phyloP scores from a whole-genome alignment of 2,797 vertebrate genomes.

The Lithobates sylvaticus region DNA sequence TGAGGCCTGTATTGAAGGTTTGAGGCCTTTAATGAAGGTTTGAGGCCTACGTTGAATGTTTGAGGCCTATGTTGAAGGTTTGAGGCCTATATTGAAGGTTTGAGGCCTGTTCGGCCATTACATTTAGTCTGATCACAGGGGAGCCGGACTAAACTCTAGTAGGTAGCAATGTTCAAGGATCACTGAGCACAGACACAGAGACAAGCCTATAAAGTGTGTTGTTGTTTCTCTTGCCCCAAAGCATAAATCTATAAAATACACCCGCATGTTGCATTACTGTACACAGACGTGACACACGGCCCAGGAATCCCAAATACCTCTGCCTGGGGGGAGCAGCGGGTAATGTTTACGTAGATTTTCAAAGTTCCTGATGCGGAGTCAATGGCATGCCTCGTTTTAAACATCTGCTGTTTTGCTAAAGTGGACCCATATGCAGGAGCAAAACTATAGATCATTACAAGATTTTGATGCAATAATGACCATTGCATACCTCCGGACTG shows the following conservation, averaged over 20 bases:
- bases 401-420: too few relatives aligned
- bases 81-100: too few relatives aligned
- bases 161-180: conserved; percentile 11
- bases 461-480: too few relatives aligned
- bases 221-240: not conserved
- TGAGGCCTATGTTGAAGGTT: too few relatives aligned
- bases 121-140: not conserved
- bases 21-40: too few relatives aligned
- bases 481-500: too few relatives aligned
- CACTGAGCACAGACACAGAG: not conserved
- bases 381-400: not conserved
- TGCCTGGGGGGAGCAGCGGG: not conserved
- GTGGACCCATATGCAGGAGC: too few relatives aligned
- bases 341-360: not conserved
- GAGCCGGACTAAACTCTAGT: not conserved
- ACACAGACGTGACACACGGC: not conserved
- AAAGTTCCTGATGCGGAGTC: not conserved
- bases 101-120: too few relatives aligned
- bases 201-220: not conserved
- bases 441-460: too few relatives aligned
- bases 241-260: conserved; percentile 7
- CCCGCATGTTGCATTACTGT: not conserved
- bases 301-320: not conserved
- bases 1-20: too few relatives aligned
- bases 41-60: too few relatives aligned